Evolutionary conservation across 2,888 invertebrate species (phyloP), one percentile per base, ranked within the genome.

Genomic region (Philereme transversata): DNA sequence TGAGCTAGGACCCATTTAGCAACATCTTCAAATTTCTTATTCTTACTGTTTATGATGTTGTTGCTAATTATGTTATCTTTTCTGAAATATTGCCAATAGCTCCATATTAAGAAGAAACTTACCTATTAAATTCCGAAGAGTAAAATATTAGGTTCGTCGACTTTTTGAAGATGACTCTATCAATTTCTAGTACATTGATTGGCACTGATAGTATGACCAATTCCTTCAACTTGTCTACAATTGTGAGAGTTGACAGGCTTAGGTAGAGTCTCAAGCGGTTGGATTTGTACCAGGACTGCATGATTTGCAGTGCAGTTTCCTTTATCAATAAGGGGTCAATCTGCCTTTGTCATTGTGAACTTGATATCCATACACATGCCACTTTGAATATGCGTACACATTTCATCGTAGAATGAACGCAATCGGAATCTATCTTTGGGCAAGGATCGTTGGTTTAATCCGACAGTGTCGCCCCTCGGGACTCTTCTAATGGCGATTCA

Each of bases 401-500:
- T 67, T 63, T 67, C 55, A 68, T 60, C 53, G 67, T 65, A 48
- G 54, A 62, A 43, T 49, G 69, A 65, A 65, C 60, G 66, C 65
- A 67, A 69, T 70, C 68, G 62, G 62, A 55, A 67, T 53, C 50
- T 62, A 68, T 67, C 64, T 62, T 59, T 56, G 54, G 62, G 57
- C 57, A 61, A 65, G 65, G 67, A 73, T 68, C 68, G 65, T 65
- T 60, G 64, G 64, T 65, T 68, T 84, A 86, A 86, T 85, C 82
- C 75, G 78, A 74, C 75, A 71, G 69, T 71, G 75, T 75, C 73
- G 60, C 56, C 60, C 72, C 73, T 57, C 58, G 70, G 71, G 74
- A 68, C 69, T 66, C 69, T 74, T 64, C 68, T 82, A 82, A 87
- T 84, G 78, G 82, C 72, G 76, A 78, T 77, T 82, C 82, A 88